These are phyloP conservation scores for Nothocercus nigrocapillus DNA, from an alignment of 2,113 vertebrate species.

Conservation along the genomic window DNA sequence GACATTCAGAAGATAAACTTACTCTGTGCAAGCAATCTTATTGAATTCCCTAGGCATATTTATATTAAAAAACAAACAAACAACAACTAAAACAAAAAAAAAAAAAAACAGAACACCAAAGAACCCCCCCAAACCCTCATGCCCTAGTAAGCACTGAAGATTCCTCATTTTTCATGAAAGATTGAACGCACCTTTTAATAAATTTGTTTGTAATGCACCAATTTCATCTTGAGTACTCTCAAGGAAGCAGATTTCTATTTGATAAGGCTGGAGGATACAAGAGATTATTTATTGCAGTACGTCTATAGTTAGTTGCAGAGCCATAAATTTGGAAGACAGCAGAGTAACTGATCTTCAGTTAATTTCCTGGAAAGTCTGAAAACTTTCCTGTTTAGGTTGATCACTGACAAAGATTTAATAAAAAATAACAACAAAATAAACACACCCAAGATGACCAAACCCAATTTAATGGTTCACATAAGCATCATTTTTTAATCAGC, in stretches of 20 bases:
- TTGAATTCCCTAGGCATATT: background rate
- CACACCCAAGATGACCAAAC: background rate
- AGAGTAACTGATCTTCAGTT: conserved; percentile 18
- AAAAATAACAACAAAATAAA: conserved; percentile 26
- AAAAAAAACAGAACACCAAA: background rate
- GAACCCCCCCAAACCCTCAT: background rate
- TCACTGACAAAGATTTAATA: background rate
- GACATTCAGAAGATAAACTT: conserved; percentile 41
- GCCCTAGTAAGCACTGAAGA: background rate
- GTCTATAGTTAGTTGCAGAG: background rate
- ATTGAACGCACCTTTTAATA: conserved; percentile 24
- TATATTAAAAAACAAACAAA: background rate
- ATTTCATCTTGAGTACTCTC: conserved; percentile 26
- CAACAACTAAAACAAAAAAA: background rate
- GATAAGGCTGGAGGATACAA: background rate
- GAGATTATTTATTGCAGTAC: conserved; percentile 9
- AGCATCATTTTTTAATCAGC: conserved; percentile 2
- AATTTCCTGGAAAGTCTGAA: conserved; percentile 59
- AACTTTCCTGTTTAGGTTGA: conserved; percentile 37
- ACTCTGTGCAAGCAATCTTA: background rate
- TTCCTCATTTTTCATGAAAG: conserved; percentile 22
- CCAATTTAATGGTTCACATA: background rate
- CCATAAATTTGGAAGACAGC: conserved; percentile 49
- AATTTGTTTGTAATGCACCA: conserved; percentile 50
- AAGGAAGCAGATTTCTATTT: conserved; percentile 47